These are phyloP conservation scores for Festucalex cinctus DNA, from an alignment of 2,113 vertebrate genomes.

Conservation along the genomic window DNA sequence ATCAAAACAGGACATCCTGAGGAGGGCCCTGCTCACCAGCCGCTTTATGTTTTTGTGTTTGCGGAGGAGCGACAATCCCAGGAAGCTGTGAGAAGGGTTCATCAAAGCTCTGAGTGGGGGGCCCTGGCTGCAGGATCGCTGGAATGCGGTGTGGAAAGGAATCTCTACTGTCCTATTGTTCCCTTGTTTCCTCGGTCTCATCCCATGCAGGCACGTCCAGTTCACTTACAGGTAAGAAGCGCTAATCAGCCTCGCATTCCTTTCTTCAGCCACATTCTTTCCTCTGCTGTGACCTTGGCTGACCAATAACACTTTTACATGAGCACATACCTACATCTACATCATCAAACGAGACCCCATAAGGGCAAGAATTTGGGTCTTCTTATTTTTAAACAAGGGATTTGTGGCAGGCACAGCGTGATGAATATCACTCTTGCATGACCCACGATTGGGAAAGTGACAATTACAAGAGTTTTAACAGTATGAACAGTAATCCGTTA, in stretches of 20 bases:
- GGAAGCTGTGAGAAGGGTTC: slow-evolving; percentile 93
- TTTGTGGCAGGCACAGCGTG: slow-evolving; percentile 2
- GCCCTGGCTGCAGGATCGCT: slow-evolving; percentile 79
- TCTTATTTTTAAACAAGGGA: slow-evolving; percentile 31
- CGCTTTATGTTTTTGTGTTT: slow-evolving; percentile 78
- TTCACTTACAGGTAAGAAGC: slow-evolving; percentile 68
- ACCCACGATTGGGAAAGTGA: neutral
- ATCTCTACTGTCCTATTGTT: slow-evolving; percentile 99
- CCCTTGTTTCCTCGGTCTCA: slow-evolving; percentile 85
- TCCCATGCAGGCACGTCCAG: slow-evolving; percentile 68
- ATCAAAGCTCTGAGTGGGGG: slow-evolving; percentile 90
- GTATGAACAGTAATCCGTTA: neutral
- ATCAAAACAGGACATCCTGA: slow-evolving; percentile 99
- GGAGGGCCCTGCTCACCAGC: slow-evolving; percentile 70
- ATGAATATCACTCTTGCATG: slow-evolving; percentile 7
- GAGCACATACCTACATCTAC: slow-evolving; percentile 17
- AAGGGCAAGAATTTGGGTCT: slow-evolving; percentile 42
- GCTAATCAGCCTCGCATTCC: slow-evolving; percentile 72
- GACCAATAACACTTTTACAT: slow-evolving; percentile 44
- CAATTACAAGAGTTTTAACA: neutral
- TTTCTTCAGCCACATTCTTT: slow-evolving; percentile 58
- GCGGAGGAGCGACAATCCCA: slow-evolving; percentile 95
- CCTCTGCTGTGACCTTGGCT: slow-evolving; percentile 49
- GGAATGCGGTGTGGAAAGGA: slow-evolving; percentile 92
- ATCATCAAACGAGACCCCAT: slow-evolving; percentile 40